phyloP scores from a whole-genome alignment of 2,888 invertebrate species.

The Scaptodrosophila latifasciaeformis region DNA sequence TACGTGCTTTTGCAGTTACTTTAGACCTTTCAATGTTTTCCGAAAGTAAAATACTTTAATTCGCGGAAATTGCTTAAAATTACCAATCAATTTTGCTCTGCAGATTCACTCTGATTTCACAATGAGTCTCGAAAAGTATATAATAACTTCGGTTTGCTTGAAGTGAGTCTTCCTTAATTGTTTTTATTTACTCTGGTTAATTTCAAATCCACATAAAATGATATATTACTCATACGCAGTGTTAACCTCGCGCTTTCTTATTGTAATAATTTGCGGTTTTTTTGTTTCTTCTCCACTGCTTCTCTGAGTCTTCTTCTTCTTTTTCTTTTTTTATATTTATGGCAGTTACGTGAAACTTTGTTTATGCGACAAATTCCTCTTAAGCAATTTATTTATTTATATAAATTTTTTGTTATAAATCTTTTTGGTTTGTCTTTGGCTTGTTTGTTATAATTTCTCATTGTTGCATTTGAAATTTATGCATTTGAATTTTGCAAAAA shows the following conservation, averaged over 20 bases:
- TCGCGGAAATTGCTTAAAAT: too few relatives aligned
- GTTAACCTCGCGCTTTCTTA: constrained; percentile 51
- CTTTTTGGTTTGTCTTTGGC: constrained; percentile 1
- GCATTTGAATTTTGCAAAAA: constrained; percentile 57
- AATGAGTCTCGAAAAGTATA: too few relatives aligned
- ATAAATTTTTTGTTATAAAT: too few relatives aligned
- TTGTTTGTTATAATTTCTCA: constrained; percentile 40
- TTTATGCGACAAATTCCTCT: constrained; percentile 68
- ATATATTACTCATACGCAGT: constrained; percentile 63
- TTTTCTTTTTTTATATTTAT: constrained; percentile 43
- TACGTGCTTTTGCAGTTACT: constrained; percentile 8
- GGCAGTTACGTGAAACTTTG: constrained; percentile 61
- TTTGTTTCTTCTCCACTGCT: constrained; percentile 24
- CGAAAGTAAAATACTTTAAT: too few relatives aligned
- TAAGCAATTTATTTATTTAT: constrained; percentile 29
- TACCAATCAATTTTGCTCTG: too few relatives aligned
- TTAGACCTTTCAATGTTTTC: too few relatives aligned
- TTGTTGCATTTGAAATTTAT: constrained; percentile 49
- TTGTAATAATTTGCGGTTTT: background rate
- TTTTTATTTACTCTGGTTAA: too few relatives aligned
- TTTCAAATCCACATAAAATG: background rate
- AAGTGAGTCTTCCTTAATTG: too few relatives aligned
- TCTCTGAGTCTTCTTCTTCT: constrained; percentile 14
- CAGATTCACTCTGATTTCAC: too few relatives aligned
- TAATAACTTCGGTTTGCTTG: too few relatives aligned